Evolutionary conservation across 2,797 vertebrate genomes (phyloP), one percentile per base, ranked within the genome.

Genomic region (Diplodus sargus): DNA sequence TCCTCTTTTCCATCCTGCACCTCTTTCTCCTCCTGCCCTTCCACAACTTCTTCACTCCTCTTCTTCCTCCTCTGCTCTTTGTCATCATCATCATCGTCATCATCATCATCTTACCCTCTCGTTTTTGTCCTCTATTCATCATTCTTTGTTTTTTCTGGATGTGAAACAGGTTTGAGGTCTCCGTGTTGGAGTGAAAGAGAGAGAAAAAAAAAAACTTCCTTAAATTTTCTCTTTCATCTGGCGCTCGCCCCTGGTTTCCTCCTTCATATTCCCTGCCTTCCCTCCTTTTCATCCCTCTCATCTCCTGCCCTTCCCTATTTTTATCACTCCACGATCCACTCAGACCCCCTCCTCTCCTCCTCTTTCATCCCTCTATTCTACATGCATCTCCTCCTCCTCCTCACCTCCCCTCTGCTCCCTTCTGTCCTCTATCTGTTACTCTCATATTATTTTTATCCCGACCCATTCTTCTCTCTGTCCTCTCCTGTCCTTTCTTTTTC

Each of bases 261-360:
- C 81, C 85, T 80, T 79, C 85, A 39, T 80, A 81, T 71, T 90
- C 82, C 52, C 78, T 77, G 58, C 83, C 79, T 94, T 92, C 86
- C 94, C 95, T 96, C 79, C 78, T 80, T 74, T 85, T 83, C 84
- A 77, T 89, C 83, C 70, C 74, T 84, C 86, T 87, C 90, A 86
- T 90, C 89, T 87, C 83, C 89, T 90, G 85, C 84, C 84, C 88
- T 91, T 85, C 79, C 85, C 84, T 87, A 89, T 92, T 88, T 92
- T 88, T 92, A 90, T 92, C 90, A 90, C 79, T 69, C 52, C 73
- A 45, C 48, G 5, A 76, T 83, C 82, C 75, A 68, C 85, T 86
- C 85, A 61, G 23, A 83, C 82, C 86, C 84, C 84, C 82, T 82
- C 83, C 78, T 75, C 82, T 80, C 76, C 69, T 83, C 85, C 76